These are phyloP conservation scores for Eulemur coronatus DNA, from an alignment of 2,797 vertebrate species.

Conservation along the genomic window DNA sequence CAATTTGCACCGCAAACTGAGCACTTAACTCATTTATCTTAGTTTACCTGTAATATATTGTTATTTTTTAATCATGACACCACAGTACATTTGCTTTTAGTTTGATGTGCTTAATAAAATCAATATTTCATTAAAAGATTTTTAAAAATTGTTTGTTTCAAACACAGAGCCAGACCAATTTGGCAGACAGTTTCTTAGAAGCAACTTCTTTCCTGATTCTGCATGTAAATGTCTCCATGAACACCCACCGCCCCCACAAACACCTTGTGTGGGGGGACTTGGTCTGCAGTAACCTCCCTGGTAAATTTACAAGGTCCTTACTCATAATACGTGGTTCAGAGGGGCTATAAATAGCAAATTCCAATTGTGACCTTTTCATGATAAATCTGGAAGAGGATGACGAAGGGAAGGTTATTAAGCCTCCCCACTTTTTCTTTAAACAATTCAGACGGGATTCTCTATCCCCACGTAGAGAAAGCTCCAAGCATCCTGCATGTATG, in stretches of 20 bases:
- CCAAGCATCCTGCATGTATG: not conserved
- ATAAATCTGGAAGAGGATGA: constrained; percentile 38
- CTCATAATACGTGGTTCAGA: constrained; percentile 25
- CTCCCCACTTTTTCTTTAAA: not conserved
- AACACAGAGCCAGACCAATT: constrained; percentile 53
- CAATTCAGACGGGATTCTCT: constrained; percentile 6
- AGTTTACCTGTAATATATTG: constrained; percentile 87
- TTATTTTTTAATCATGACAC: constrained; percentile 83
- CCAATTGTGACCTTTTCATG: constrained; percentile 58
- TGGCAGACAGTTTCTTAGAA: constrained; percentile 39
- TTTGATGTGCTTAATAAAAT: constrained; percentile 87
- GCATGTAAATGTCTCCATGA: not conserved
- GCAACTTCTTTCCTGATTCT: not conserved
- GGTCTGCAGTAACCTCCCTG: not conserved
- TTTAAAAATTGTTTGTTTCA: constrained; percentile 83
- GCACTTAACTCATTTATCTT: constrained; percentile 89
- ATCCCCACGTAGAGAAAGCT: not conserved
- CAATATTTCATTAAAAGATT: constrained; percentile 88
- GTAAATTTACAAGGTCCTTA: not conserved
- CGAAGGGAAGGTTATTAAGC: not conserved
- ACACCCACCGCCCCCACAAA: not conserved
- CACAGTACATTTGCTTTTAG: constrained; percentile 86
- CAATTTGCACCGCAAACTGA: constrained; percentile 88
- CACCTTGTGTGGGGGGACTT: not conserved
- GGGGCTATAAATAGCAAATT: not conserved